Conservation (phyloP, 2,113 vertebrate species). For the Ariopsis seemanni region DNA sequence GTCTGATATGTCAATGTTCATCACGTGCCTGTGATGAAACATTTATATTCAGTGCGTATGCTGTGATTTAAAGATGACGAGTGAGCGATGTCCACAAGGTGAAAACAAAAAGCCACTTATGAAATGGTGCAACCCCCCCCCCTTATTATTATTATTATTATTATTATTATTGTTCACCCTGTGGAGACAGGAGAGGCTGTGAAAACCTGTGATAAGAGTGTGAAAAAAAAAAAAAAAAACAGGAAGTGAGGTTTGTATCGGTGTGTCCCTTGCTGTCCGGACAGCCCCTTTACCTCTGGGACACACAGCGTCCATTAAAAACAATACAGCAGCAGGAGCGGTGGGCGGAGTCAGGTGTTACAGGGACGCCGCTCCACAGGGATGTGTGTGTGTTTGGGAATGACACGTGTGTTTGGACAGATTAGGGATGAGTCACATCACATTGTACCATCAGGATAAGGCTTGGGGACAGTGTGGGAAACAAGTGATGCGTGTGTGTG, state of each 20-base stretch:
- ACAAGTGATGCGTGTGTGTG: not conserved
- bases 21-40: not conserved
- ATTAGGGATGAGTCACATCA: slow-evolving; percentile 24
- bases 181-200: slow-evolving; percentile 29
- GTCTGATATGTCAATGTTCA: not conserved
- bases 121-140: not conserved
- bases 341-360: slow-evolving; percentile 34
- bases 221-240: slow-evolving; percentile 49
- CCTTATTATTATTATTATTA: too few species aligned
- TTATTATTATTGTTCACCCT: not conserved
- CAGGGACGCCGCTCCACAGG: slow-evolving; percentile 39
- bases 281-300: slow-evolving; percentile 58
- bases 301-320: slow-evolving; percentile 66
- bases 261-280: slow-evolving; percentile 27
- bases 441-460: slow-evolving; percentile 23
- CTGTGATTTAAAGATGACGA: not conserved
- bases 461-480: slow-evolving; percentile 31
- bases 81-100: not conserved
- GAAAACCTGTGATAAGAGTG: slow-evolving; percentile 57
- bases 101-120: not conserved
- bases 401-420: slow-evolving; percentile 42
- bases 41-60: not conserved
- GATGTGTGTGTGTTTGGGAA: slow-evolving; percentile 44
- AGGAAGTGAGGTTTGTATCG: slow-evolving; percentile 63
- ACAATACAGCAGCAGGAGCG: slow-evolving; percentile 52